A percentile compares a stretch with the other conserved stretches of the same genome.
Conservation (phyloP, 2,888 invertebrate species). For the Punctoribates punctum region DNA sequence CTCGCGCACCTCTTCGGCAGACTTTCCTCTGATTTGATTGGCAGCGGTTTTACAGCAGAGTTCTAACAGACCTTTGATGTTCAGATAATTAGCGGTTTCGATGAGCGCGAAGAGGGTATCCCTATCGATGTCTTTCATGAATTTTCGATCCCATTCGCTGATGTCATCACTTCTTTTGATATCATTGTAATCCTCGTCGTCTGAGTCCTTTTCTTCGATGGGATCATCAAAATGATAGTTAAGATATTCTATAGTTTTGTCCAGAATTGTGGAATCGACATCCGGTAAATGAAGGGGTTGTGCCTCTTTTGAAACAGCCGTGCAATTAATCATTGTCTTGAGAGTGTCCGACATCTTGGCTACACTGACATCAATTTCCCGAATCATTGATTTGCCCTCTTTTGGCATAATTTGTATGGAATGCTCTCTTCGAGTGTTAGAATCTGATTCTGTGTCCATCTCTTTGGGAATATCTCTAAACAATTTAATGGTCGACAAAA, state of each 20-base stretch:
- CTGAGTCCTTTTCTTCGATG: background rate
- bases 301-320: background rate
- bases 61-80: conserved; percentile 56
- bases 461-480: background rate
- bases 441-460: background rate
- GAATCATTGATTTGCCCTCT: background rate
- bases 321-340: conserved; percentile 58
- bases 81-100: conserved; percentile 57
- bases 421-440: background rate
- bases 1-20: conserved; percentile 56
- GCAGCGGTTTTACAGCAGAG: conserved; percentile 59
- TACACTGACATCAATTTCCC: background rate
- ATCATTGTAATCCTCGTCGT: conserved; percentile 79
- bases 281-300: conserved; percentile 56
- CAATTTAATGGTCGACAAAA: no score
- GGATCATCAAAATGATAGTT: conserved; percentile 62
- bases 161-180: conserved; percentile 58
- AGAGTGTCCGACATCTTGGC: conserved; percentile 47
- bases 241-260: conserved; percentile 57
- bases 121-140: conserved; percentile 60
- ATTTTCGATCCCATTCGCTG: conserved; percentile 59
- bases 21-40: conserved; percentile 57
- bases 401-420: background rate
- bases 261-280: conserved; percentile 58
- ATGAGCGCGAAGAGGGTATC: conserved; percentile 59